phyloP scores from a whole-genome alignment of 64 coral and sea anemone species.

The Montipora cactus region DNA sequence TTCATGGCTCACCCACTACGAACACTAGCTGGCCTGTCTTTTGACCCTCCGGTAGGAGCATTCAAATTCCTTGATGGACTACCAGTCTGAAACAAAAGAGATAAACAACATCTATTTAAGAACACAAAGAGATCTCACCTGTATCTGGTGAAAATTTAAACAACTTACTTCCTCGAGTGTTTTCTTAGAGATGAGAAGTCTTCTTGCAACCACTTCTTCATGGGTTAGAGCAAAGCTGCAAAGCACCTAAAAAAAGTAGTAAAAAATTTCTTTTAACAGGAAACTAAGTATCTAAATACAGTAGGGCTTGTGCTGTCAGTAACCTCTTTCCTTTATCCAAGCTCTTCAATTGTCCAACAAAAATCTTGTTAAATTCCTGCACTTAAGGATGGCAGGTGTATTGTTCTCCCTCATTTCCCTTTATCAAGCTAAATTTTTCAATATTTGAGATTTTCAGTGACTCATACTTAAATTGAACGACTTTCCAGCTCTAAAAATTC shows the following conservation, averaged over 20 bases:
- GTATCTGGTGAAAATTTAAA: neutral
- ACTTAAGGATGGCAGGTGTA: no score
- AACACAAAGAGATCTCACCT: no score
- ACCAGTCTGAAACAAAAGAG: conserved; percentile 11
- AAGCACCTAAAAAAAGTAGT: conserved; percentile 55
- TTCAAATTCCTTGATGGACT: conserved; percentile 85
- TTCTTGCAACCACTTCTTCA: conserved; percentile 91
- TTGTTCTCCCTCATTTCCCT: no score
- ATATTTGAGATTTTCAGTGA: no score
- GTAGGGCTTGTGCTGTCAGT: no score
- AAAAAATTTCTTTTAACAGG: neutral
- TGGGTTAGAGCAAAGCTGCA: conserved; percentile 87
- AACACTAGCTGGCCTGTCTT: conserved; percentile 92
- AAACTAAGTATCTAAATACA: no score
- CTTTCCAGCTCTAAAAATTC: no score
- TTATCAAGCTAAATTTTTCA: no score
- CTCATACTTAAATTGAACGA: no score
- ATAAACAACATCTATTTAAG: neutral
- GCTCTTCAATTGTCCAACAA: no score
- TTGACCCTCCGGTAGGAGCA: conserved; percentile 86
- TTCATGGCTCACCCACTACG: conserved; percentile 79
- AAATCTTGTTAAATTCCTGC: no score
- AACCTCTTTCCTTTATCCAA: no score
- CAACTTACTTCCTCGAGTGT: conserved; percentile 83
- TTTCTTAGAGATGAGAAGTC: conserved; percentile 91